Evolutionary conservation across 2,888 invertebrate species (phyloP), one percentile per base, ranked within the genome.

Genomic region (Myopa tessellatipennis): DNA sequence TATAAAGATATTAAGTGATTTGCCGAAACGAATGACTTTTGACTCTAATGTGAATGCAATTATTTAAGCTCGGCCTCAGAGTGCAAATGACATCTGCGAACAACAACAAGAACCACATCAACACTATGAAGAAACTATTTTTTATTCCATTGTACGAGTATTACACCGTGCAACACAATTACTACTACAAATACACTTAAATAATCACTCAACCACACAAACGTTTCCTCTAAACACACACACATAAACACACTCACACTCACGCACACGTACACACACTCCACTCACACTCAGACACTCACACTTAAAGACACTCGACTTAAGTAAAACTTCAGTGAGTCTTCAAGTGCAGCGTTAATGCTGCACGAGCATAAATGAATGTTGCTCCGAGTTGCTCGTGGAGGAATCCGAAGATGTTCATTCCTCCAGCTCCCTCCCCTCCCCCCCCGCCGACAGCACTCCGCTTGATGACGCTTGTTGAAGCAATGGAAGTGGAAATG

Each of bases 291-390:
- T 45, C n/a, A n/a, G n/a, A n/a, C 72, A 72, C 72, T 74, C 50
- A 74, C 45, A 45, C 10, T 45, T 45, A 45, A 45, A 63, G 74
- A 52, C 74, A 74, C 74, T 74, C 65, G 74, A 75, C 68, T 69
- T 60, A 69, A 75, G 69, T 75, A 58, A 75, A 74, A 67, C 73
- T 73, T 73, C 73, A 69, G 58, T 60, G 36, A 12, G 34, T 68
- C 67, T 18, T 45, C 58, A 58, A 74, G 68, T 45, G 68, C 26
- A 34, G 26, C 60, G 50, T 63, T 60, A 68, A 69, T 36, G 40
- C 60, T 58, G 60, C 26, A 69, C 69, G 60, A 75, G 58, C 75
- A 68, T 58, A 67, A 67, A 68, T 75, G 67, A 67, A 75, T 40
- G 74, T 40, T 65, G 36, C 65, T 38, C 68, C 45, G 40, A 50